These are phyloP conservation scores for Pimephales promelas DNA, from an alignment of 2,113 vertebrate species.

Conservation along the genomic window DNA sequence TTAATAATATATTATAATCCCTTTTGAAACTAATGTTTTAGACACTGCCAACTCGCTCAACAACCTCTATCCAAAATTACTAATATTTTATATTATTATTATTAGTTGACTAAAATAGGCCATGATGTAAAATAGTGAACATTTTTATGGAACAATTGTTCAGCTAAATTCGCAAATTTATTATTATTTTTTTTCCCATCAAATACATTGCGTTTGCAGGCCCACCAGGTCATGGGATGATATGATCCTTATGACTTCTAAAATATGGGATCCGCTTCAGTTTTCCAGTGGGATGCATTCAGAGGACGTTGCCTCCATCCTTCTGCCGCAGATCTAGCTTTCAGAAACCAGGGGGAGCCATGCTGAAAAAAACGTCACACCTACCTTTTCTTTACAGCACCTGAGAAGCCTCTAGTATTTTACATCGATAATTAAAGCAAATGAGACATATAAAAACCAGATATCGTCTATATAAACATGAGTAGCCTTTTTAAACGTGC, in stretches of 20 bases:
- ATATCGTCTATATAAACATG: not conserved
- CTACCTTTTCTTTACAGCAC: not conserved
- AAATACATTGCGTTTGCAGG: not conserved
- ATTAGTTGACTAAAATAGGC: not conserved
- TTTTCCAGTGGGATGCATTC: not conserved
- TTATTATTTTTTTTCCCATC: not conserved
- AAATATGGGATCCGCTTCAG: not conserved
- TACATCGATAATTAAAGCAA: rapidly evolving
- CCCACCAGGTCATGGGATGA: not conserved
- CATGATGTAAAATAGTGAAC: not conserved
- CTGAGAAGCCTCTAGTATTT: not conserved
- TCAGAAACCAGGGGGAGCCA: not conserved
- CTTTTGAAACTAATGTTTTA: not conserved
- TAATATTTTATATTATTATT: too few species aligned
- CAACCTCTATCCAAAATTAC: not conserved
- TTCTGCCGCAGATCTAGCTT: not conserved
- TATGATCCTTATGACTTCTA: not conserved
- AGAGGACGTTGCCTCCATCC: not conserved
- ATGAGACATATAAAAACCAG: not conserved
- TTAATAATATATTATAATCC: too few species aligned
- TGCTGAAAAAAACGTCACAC: not conserved
- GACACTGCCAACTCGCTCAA: not conserved
- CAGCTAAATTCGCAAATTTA: not conserved
- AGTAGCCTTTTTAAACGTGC: not conserved
- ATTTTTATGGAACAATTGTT: not conserved